A percentile compares a stretch with the other conserved stretches of the same genome.
Conservation (phyloP, 2,888 invertebrate species). For the Danaus chrysippus region DNA sequence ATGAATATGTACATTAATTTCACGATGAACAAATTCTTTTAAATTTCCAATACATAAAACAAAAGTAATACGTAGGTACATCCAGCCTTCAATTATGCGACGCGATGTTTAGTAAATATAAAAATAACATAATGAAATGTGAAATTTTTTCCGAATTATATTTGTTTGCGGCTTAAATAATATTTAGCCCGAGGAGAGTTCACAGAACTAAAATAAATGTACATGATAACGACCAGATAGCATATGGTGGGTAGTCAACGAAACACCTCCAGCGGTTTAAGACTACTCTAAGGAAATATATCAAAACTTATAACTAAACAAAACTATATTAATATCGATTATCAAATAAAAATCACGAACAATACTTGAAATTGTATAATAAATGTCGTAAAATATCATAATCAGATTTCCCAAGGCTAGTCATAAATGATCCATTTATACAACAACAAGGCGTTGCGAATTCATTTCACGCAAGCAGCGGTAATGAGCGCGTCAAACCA, state of each 20-base stretch:
- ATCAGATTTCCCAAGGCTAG: constrained; percentile 19
- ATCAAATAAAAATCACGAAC: neutral
- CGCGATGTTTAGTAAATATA: neutral
- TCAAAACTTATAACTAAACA: constrained; percentile 8
- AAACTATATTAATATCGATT: neutral
- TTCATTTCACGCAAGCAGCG: constrained; percentile 33
- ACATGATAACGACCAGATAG: constrained; percentile 34
- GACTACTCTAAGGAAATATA: constrained; percentile 18
- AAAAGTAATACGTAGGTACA: neutral
- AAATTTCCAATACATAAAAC: neutral
- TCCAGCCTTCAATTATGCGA: neutral
- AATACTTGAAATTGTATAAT: constrained; percentile 5
- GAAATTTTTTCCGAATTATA: neutral
- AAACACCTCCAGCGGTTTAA: constrained; percentile 21
- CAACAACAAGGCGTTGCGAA: constrained; percentile 25
- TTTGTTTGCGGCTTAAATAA: constrained; percentile 22
- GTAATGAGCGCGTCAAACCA: constrained; percentile 46
- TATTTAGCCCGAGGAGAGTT: constrained; percentile 22
- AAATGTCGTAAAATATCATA: constrained; percentile 8
- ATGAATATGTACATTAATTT: no score
- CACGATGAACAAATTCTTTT: neutral
- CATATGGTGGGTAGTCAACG: constrained; percentile 32
- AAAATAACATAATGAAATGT: neutral
- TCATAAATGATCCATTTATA: constrained; percentile 24
- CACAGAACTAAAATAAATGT: constrained; percentile 20